Evolutionary conservation across 2,113 vertebrate genomes (phyloP).

Genomic region (Ia io): DNA sequence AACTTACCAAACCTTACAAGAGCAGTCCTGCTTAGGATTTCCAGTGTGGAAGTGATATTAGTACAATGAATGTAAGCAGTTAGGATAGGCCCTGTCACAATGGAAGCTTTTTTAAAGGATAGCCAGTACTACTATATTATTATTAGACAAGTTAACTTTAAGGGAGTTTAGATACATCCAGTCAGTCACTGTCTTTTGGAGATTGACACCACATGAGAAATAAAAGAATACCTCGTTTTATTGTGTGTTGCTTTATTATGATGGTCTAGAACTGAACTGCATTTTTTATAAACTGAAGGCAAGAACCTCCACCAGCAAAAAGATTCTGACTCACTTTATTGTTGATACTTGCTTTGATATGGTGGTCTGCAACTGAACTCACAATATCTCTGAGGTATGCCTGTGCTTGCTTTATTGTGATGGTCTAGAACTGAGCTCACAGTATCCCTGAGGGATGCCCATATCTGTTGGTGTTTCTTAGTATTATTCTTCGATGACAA

Average conservation of each 20-base stretch:
- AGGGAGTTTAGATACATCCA: neutral
- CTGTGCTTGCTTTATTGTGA: neutral
- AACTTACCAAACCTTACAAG: neutral
- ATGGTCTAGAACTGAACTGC: no score
- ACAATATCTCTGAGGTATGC: neutral
- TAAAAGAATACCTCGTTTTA: neutral
- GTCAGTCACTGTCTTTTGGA: neutral
- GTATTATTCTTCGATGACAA: neutral
- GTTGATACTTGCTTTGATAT: neutral
- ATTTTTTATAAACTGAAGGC: neutral
- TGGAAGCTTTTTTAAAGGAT: neutral
- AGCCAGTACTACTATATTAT: neutral
- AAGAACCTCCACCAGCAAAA: neutral
- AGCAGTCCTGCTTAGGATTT: slow-evolving; percentile 13
- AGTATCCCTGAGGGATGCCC: neutral
- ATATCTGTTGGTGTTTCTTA: neutral
- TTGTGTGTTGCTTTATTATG: neutral
- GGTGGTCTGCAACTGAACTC: neutral
- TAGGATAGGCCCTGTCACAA: neutral
- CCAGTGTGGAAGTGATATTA: neutral
- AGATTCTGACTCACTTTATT: neutral
- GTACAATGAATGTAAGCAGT: slow-evolving; percentile 13
- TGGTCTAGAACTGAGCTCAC: neutral
- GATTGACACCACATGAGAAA: neutral
- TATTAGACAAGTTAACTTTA: slow-evolving; percentile 20